phyloP scores from a whole-genome alignment of 2,113 vertebrate genomes.

The Centropristis striata region DNA sequence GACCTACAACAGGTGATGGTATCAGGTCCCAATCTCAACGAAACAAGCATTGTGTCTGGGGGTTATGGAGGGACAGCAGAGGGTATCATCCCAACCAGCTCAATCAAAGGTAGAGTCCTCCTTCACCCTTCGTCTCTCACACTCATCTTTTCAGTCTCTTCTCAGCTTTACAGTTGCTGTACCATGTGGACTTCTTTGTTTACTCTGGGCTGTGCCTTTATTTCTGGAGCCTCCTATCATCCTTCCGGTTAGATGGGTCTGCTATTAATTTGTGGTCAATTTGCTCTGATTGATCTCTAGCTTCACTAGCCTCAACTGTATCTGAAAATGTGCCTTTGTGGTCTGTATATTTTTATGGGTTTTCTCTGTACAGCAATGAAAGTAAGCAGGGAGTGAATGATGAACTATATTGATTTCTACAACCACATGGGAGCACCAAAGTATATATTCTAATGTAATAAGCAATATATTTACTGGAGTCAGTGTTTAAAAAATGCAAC shows the following conservation, averaged over 20 bases:
- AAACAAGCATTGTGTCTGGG: conserved; percentile 97
- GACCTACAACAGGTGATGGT: conserved; percentile 99
- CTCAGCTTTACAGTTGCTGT: background rate
- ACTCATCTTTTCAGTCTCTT: background rate
- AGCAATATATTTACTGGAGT: background rate
- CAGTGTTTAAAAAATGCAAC: background rate
- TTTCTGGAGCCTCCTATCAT: background rate
- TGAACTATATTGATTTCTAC: background rate
- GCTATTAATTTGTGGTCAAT: conserved; percentile 9
- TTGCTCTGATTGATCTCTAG: background rate
- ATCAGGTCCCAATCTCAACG: conserved; percentile 96
- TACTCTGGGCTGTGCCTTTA: background rate
- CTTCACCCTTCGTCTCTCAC: background rate
- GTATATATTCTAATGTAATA: background rate
- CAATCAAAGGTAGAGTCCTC: conserved; percentile 87
- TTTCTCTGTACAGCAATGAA: background rate
- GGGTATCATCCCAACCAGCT: conserved; percentile 92
- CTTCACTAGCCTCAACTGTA: background rate
- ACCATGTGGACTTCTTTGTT: background rate
- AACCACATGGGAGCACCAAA: background rate
- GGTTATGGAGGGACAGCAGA: conserved; percentile 95
- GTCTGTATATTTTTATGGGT: background rate
- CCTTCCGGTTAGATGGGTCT: background rate
- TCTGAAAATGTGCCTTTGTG: background rate
- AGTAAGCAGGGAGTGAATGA: background rate